phyloP scores from a whole-genome alignment of 2,888 invertebrate species.

The Drosophila monieri region DNA sequence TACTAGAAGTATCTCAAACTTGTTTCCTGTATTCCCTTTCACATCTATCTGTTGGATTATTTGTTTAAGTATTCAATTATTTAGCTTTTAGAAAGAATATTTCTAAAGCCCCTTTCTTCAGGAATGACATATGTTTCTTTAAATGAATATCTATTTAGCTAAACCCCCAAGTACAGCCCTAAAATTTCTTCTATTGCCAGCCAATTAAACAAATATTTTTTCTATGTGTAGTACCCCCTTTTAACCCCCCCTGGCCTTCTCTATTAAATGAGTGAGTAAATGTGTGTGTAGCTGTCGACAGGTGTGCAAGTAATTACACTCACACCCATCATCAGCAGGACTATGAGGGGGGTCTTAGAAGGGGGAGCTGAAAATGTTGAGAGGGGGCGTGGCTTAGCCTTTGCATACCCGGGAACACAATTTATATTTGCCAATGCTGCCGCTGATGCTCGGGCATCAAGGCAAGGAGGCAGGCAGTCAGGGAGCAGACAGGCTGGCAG shows the following conservation, averaged over 20 bases:
- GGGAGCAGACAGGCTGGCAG: constrained; percentile 34
- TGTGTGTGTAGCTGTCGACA: constrained; percentile 76
- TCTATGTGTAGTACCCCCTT: constrained; percentile 1
- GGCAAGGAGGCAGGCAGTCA: constrained; percentile 14
- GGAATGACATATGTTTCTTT: no score
- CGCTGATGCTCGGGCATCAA: constrained; percentile 32
- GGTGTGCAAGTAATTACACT: constrained; percentile 78
- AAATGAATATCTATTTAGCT: no score
- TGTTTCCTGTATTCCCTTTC: no score
- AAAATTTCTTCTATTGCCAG: not conserved
- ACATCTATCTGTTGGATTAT: no score
- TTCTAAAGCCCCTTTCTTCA: no score
- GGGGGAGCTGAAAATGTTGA: constrained; percentile 2
- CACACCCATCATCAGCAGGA: constrained; percentile 59
- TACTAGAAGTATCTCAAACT: no score
- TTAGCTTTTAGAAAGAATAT: no score
- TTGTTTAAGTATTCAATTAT: no score
- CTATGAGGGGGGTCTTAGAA: not conserved
- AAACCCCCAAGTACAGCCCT: no score
- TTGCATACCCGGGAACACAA: constrained; percentile 68
- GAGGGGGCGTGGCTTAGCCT: constrained; percentile 42
- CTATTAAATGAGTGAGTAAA: constrained; percentile 77
- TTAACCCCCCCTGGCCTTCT: constrained; percentile 8
- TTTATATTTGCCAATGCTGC: constrained; percentile 77
- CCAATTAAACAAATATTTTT: not conserved